Base-by-base conservation (phyloP, 2,888 invertebrate genomes). In the Hoplodrina ambigua region DNA sequence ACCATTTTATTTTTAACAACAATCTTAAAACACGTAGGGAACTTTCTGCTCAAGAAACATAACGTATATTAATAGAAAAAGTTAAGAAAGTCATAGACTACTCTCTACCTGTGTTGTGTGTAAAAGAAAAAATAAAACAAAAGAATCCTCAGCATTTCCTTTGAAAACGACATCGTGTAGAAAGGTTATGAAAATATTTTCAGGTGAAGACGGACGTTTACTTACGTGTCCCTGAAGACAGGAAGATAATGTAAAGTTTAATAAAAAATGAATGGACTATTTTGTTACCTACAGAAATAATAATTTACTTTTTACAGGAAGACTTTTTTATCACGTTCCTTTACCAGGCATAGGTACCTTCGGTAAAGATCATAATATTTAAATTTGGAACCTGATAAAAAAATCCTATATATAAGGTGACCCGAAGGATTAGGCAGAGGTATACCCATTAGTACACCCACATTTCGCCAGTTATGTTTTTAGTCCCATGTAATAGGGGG, bases 151-250 rank as follows among this genome's bases (percentile, higher is more conserved):
- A 37, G 41, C 19, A 60, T 81, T 72, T 53, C 19, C 58, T 58
- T 72, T 76, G 61, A 50, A 65, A 60, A 64, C 72, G 15, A 55
- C 63, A 58, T 72, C 55, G 44, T 57, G 46, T 30, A 49, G 53
- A 64, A 62, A 57, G 69, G 54, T 59, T 62, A 57, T 57, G 54
- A 57, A 64, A 81, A 78, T 71, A 78, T 80, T 80, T 81, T 30
- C 78, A 78, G 65, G 62, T 77, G 68, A 65, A 53, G 20, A 60
- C 68, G 52, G 56, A 53, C 59, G 53, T 65, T 66, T 70, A 25
- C 49, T 65, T 37, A 59, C 7, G n/a, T 46, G 52, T 70, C 60
- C 10, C 54, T 10, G 19, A 63, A 60, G 65, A 13, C 46, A 61
- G 17, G 5, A 62, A 56, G 53, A 61, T 19, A 30, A 62, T 33